These are phyloP conservation scores for Excalfactoria chinensis DNA, from an alignment of 2,113 vertebrate genomes.

Conservation along the genomic window DNA sequence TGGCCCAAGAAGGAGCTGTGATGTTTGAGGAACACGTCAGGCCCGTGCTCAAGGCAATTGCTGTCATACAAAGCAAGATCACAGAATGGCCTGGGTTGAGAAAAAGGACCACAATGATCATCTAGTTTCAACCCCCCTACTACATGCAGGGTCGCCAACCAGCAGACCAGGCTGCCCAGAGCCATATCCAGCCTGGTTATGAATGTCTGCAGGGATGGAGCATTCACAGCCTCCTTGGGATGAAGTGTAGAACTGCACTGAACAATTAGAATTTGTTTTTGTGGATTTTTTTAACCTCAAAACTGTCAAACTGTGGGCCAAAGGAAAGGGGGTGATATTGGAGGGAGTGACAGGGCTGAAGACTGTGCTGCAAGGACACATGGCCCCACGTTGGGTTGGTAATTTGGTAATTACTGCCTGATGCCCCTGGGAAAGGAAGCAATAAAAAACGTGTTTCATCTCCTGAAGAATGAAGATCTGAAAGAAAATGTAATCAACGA, in stretches of 20 bases:
- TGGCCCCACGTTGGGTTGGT: accelerated
- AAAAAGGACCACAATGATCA: no score
- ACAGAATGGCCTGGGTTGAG: no score
- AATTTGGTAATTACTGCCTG: background rate
- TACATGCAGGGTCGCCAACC: no score
- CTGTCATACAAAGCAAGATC: background rate
- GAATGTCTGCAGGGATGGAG: no score
- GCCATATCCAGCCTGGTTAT: no score
- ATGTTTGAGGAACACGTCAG: background rate
- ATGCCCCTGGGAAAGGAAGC: background rate
- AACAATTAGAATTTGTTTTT: background rate
- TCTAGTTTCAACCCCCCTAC: no score
- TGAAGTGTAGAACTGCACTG: background rate
- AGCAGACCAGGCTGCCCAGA: no score
- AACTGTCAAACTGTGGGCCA: background rate
- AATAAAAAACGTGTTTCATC: background rate
- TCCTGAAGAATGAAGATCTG: background rate
- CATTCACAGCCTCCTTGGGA: background rate
- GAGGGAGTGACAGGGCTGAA: background rate
- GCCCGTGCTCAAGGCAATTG: background rate
- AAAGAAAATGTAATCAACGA: background rate
- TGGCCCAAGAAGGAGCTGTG: background rate
- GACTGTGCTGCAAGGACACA: background rate
- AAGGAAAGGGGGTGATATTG: background rate
- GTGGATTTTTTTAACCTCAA: background rate